Base-by-base conservation (phyloP, 2,797 vertebrate species). In the Xiphophorus birchmanni region DNA sequence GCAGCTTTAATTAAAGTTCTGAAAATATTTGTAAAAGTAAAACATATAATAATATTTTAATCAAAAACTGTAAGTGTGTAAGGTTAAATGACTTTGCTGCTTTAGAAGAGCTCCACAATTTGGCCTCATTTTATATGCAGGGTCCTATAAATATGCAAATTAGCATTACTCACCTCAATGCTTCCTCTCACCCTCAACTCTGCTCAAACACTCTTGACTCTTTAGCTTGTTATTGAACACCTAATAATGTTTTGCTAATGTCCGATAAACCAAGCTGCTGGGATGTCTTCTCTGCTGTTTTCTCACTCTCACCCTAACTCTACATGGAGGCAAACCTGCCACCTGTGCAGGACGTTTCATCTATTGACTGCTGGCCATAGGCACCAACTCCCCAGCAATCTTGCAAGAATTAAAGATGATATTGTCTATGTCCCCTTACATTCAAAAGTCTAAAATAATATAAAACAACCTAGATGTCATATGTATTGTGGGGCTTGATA, bases 81-180 rank as follows among this genome's bases (percentile, higher is more conserved):
- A 76, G 56, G 11, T 9, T 17, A 44, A 63, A 50, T 73, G 56
- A 60, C 29, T 35, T 35, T 63, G 45, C 29, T 45, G 9, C 40
- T 26, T 50, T 48, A 35, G 32, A 65, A 65, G 40, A 44, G 18
- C 17, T 63, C 4, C 21, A 32, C 56, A 50, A 23, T 50, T 73
- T 81, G 40, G 54, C 35, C 23, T 73, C 2, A 73, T 76, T 37
- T 73, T 63, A 40, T 32, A 77, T 81, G 75, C 35, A 50, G 4
- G 72, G 8, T n/a, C 47, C 80, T 76, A 76, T 73, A 73, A 81
- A 76, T 76, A 81, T 81, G 65, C 54, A 72, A 81, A 81, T 58
- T 26, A 72, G 52, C 50, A 37, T 48, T 32, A 15, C 40, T 81
- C 50, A 60, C 65, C 65, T 50, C 52, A 48, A 17, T 72, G 74